phyloP scores from a whole-genome alignment of 2,888 invertebrate species.

The Limnephilus marmoratus region DNA sequence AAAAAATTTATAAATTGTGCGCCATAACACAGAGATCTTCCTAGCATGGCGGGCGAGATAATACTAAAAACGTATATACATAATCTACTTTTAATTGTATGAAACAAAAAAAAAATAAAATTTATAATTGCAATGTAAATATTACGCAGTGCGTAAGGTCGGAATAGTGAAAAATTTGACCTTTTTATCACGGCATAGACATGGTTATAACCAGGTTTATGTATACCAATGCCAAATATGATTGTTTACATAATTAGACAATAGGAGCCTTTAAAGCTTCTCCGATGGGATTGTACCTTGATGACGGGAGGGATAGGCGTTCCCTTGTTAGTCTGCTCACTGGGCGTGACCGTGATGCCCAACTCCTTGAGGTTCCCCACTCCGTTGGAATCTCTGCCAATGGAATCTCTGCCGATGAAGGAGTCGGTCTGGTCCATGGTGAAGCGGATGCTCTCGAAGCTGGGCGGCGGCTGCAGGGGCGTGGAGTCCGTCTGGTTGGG shows the following conservation, averaged over 20 bases:
- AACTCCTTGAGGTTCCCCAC: conserved; percentile 55
- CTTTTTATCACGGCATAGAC: too few relatives aligned
- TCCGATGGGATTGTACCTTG: conserved; percentile 64
- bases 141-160: too few relatives aligned
- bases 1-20: too few relatives aligned
- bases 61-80: too few relatives aligned
- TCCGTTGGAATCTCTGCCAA: conserved; percentile 65
- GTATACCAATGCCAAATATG: background rate
- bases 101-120: too few relatives aligned
- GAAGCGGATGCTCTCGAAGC: conserved; percentile 61
- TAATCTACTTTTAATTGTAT: too few relatives aligned
- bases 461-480: conserved; percentile 64
- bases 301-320: conserved; percentile 69
- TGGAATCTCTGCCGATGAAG: conserved; percentile 64
- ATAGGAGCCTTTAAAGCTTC: background rate
- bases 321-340: conserved; percentile 47
- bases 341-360: conserved; percentile 46
- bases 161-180: too few relatives aligned
- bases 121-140: too few relatives aligned
- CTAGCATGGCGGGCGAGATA: too few relatives aligned
- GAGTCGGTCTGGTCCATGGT: conserved; percentile 66
- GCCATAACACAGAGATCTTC: too few relatives aligned
- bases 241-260: background rate
- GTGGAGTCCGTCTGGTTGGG: conserved; percentile 71
- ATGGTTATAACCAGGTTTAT: too few relatives aligned